Evolutionary conservation across 2,888 invertebrate species (phyloP), one percentile per base, ranked within the genome.

Genomic region (Sesamia inferens): DNA sequence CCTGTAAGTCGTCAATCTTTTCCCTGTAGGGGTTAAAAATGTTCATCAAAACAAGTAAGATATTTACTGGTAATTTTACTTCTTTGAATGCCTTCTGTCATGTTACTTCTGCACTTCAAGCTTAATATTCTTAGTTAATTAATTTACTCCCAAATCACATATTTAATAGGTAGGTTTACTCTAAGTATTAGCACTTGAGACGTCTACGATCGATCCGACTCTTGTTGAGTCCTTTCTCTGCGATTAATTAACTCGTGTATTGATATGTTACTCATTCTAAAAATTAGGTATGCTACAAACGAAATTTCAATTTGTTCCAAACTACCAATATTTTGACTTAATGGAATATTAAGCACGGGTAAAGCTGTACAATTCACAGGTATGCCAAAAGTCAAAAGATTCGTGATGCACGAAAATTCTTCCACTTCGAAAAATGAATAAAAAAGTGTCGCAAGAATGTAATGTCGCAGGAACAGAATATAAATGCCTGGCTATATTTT

Each of bases 241-340:
- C 65, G 61, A 73, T 73, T 83, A 81, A 83, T 83, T 81, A 76
- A 72, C 70, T 61, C 68, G 61, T 83, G 63, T 76, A 74, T 59
- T 68, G 54, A 66, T 51, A 66, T 81, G 70, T 65, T 61, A 74
- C 51, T 62, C 39, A 19, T 48, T 69, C 61, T 55, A 71, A 59
- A 61, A 68, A 67, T 54, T 59, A 62, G 55, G 13, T 31, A 44
- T 68, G 44, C 57, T 71, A 61, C 42, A 59, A 58, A 55, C 47
- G 19, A 62, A 68, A 70, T 64, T 44, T 65, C 68, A 74, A 69
- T 71, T 74, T 76, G 61, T 72, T 54, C 54, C 62, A 57, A 54
- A 59, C 63, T 55, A 63, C 59, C 55, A 59, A 63, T 76, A 55
- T 76, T 82, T 82, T 79, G 65, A 70, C 44, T 55, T 31, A 64